Conservation (phyloP, 2,888 invertebrate genomes). For the Cryptus armator region DNA sequence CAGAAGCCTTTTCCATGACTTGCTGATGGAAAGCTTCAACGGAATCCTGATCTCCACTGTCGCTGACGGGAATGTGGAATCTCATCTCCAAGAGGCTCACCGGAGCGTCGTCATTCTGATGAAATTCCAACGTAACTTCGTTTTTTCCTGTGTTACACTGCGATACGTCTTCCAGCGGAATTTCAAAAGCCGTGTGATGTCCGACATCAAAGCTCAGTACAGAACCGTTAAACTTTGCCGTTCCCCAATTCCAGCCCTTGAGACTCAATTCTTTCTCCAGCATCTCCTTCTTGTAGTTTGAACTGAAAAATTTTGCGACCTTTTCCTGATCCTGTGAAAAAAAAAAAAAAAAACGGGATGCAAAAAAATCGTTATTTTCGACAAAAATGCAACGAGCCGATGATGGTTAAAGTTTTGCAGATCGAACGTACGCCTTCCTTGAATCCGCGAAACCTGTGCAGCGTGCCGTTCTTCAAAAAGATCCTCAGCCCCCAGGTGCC, state of each 20-base stretch:
- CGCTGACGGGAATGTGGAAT: constrained; percentile 97
- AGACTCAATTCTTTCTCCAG: constrained; percentile 96
- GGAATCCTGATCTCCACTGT: constrained; percentile 95
- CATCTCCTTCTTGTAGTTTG: constrained; percentile 94
- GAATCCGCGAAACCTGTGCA: constrained; percentile 97
- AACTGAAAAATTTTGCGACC: constrained; percentile 94
- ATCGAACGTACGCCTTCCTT: constrained; percentile 89
- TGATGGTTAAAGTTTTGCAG: not conserved
- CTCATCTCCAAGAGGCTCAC: constrained; percentile 99
- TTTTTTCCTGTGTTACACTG: constrained; percentile 98
- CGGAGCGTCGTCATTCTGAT: constrained; percentile 99
- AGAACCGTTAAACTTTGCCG: constrained; percentile 96
- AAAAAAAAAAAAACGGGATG: not conserved
- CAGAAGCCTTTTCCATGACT: constrained; percentile 96
- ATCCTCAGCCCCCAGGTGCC: constrained; percentile 96
- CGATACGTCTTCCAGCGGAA: constrained; percentile 97
- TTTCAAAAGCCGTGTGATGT: constrained; percentile 95
- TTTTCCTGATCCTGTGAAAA: constrained; percentile 94
- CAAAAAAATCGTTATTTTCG: not conserved
- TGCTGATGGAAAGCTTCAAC: constrained; percentile 99
- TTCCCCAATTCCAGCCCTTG: constrained; percentile 99
- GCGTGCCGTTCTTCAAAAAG: constrained; percentile 94
- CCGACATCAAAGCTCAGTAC: constrained; percentile 94
- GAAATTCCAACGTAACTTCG: constrained; percentile 99
- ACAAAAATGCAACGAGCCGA: not conserved